Conservation (phyloP, 2,797 vertebrate species). For the Myioborus melanocephalus region DNA sequence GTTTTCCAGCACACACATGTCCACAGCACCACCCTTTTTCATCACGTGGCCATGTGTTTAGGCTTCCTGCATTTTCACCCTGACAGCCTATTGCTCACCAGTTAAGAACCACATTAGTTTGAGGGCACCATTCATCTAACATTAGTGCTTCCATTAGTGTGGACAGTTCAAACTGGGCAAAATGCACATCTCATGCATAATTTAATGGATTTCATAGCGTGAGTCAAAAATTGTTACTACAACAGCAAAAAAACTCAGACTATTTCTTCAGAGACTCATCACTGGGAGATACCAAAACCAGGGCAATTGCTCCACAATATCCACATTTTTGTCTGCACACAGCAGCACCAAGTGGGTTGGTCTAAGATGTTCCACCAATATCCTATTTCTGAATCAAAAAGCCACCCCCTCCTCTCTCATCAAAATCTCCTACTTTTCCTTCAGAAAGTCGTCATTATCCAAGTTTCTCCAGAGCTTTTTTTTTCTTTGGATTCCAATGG, state of each 20-base stretch:
- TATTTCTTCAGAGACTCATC: not conserved
- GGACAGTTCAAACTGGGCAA: conserved; percentile 31
- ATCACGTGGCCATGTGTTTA: not conserved
- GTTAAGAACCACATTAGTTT: not conserved
- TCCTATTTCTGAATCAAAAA: not conserved
- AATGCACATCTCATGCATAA: conserved; percentile 40
- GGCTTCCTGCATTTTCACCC: not conserved
- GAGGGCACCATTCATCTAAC: not conserved
- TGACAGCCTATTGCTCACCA: not conserved
- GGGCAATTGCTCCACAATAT: not conserved
- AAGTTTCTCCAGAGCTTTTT: not conserved
- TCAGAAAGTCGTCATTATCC: not conserved
- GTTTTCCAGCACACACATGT: not conserved
- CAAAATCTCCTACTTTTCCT: not conserved
- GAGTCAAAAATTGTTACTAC: conserved; percentile 20
- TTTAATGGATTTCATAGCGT: not conserved
- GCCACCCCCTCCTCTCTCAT: not conserved
- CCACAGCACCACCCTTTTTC: not conserved
- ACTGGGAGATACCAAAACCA: not conserved
- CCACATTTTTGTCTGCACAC: fast-evolving
- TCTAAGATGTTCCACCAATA: not conserved
- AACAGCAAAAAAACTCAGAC: not conserved
- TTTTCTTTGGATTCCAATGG: not conserved
- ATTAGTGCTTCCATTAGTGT: conserved; percentile 28
- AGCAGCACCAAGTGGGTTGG: not conserved